Conservation (phyloP, 2,113 vertebrate genomes). For the Perca flavescens region DNA sequence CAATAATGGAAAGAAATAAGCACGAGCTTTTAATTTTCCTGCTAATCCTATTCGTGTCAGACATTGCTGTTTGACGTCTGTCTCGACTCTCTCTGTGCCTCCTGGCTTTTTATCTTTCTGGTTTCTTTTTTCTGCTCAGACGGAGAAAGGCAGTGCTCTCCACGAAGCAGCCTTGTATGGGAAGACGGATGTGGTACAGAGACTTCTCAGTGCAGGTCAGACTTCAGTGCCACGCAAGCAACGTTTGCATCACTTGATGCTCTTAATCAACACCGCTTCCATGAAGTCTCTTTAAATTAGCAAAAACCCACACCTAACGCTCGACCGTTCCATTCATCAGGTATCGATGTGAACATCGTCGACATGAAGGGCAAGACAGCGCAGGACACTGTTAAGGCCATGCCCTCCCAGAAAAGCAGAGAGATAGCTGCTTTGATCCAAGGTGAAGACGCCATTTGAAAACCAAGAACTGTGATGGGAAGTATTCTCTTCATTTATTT, state of each 20-base stretch:
- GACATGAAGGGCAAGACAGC: constrained; percentile 92
- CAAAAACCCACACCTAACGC: background rate
- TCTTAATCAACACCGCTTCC: background rate
- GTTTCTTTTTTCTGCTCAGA: constrained; percentile 82
- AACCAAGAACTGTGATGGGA: background rate
- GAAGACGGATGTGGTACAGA: constrained; percentile 97
- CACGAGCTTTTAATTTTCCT: background rate
- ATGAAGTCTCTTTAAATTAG: no score
- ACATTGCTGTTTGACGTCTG: background rate
- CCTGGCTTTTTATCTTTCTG: background rate
- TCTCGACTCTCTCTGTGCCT: background rate
- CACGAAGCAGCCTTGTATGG: constrained; percentile 98
- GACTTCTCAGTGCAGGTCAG: constrained; percentile 94
- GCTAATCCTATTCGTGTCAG: background rate
- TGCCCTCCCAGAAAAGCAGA: constrained; percentile 97
- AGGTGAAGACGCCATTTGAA: constrained; percentile 79
- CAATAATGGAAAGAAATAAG: background rate
- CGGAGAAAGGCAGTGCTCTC: constrained; percentile 98
- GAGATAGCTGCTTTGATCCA: constrained; percentile 93
- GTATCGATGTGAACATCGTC: constrained; percentile 92
- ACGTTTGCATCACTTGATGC: background rate
- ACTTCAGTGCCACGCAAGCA: background rate
- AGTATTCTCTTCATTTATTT: background rate
- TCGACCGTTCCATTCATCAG: constrained; percentile 71
- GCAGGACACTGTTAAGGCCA: constrained; percentile 93